Base-by-base conservation (phyloP, 2,113 vertebrate genomes). In the Gavia stellata region DNA sequence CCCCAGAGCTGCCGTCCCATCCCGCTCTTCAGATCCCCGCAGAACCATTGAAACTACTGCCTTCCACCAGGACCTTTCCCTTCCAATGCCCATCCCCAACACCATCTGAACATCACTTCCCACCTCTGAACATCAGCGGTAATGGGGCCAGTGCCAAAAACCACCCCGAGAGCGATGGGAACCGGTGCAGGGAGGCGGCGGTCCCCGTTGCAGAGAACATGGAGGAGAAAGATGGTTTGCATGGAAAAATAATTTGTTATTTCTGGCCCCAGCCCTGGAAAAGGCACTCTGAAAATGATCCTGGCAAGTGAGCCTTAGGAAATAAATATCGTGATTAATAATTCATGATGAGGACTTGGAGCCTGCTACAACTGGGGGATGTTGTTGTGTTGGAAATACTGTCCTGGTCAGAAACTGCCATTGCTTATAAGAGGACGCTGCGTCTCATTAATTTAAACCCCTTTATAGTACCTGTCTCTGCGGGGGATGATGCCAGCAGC, bases 121-220 rank as follows among this genome's bases (percentile, higher is more conserved):
- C 36, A 36, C 3, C 40, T 55, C 45, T 7, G 1, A 33, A 33
- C 0, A 1, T 4, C 49, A 21, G 20, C 0, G 0, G 17, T 2
- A 10, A 36, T 0, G 3, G 21, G 7, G 13, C 7, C 25, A 5
- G 56, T 0, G 61, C n/a, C 17, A 24, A 53, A 34, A 65, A 61
- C 16, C 20, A 4, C 18, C 31, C 61, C 4, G 0, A 45, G 52
- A 38, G 45, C 2, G 1, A 72, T 6, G 29, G 50, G 33, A 42
- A 68, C 29, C 0, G 1, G 50, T 20, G 40, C 24, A 15, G 38
- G 29, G 24, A 44, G 26, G 10, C 2, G 8, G 26, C 14, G 38
- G 25, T 33, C 53, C 56, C 44, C 6, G 0, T 9, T 1, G 0
- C 12, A 8, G 58, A 28, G 34, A 53, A 47, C 6, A 8, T 0